Evolutionary conservation across 2,113 vertebrate genomes (phyloP), one percentile per base, ranked within the genome.

Genomic region (Amblyopsis rosae): DNA sequence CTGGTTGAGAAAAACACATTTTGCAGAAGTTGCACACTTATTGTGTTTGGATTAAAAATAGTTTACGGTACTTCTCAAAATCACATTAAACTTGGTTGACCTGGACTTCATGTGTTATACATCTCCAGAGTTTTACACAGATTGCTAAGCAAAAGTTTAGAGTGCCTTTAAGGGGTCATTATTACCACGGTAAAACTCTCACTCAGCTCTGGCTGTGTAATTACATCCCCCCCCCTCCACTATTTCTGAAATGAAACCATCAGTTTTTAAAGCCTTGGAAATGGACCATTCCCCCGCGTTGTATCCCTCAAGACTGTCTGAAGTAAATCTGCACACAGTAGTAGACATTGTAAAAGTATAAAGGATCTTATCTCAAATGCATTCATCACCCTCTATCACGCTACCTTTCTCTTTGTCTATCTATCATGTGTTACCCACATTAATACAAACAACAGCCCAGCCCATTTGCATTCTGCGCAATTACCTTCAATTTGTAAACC

Each of bases 401-500:
- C 10, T 62, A 45, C 60, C 54, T 49, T 3, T 32, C 41, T 51
- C 49, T 76, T 63, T 60, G 8, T 51, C 16, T 57, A 6, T 32
- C 19, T 4, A 16, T 26, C 15, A 12, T 61, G 7, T 59, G 12
- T 41, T 33, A 7, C 41, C 33, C 59, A 77, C 83, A 76, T 62
- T 71, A 71, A 73, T 57, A 85, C 74, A 81, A 82, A 88, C 82
- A 88, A 76, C 70, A 73, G 76, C 70, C 53, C 53, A 65, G 62
- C 17, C 74, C 70, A 87, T 89, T 90, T 90, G 86, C 78, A 90
- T 88, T 86, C 76, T 80, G 87, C 82, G 88, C 84, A 91, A 88
- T 91, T 90, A 84, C 79, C 77, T 85, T 86, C 84, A 89, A 89
- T 91, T 90, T 88, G 84, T 87, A 88, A 86, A 88, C 79, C 62